Evolutionary conservation across 2,888 invertebrate genomes (phyloP).

Genomic region (Neoascia interrupta): DNA sequence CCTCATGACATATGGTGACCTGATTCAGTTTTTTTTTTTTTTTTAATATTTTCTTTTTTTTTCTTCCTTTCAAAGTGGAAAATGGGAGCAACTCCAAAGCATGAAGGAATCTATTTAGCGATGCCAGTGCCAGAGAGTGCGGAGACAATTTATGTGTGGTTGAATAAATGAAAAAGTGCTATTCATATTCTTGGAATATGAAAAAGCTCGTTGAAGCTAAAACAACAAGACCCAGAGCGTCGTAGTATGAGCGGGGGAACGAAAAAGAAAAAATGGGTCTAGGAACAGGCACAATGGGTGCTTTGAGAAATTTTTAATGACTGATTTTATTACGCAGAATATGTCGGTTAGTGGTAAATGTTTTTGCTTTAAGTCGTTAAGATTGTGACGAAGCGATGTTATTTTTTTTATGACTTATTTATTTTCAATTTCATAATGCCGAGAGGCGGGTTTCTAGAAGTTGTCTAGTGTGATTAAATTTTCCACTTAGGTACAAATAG

Average conservation of each 20-base stretch:
- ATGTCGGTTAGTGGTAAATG: conserved; percentile 4
- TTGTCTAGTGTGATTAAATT: too few species aligned
- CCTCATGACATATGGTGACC: conserved; percentile 57
- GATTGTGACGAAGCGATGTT: not conserved
- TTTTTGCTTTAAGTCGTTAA: not conserved
- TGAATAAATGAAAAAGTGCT: conserved; percentile 52
- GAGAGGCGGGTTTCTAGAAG: too few species aligned
- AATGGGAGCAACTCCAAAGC: conserved; percentile 64
- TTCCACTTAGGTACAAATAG: too few species aligned
- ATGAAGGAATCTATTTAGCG: conserved; percentile 48
- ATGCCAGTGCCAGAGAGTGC: conserved; percentile 28
- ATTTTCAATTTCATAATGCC: too few species aligned
- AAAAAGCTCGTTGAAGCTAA: conserved; percentile 39
- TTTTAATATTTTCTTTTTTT: too few species aligned
- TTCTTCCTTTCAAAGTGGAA: conserved; percentile 50
- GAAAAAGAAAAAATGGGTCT: too few species aligned
- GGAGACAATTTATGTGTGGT: conserved; percentile 40
- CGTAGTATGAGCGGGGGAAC: too few species aligned
- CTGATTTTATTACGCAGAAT: conserved; percentile 34
- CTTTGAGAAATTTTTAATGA: conserved; percentile 50
- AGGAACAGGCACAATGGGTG: conserved; percentile 27
- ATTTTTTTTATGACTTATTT: not conserved
- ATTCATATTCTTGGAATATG: conserved; percentile 26
- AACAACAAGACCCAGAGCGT: conserved; percentile 22
- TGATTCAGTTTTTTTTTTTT: conserved; percentile 29